Evolutionary conservation across 2,888 invertebrate species (phyloP).

Genomic region (Leptogaster cylindrica): DNA sequence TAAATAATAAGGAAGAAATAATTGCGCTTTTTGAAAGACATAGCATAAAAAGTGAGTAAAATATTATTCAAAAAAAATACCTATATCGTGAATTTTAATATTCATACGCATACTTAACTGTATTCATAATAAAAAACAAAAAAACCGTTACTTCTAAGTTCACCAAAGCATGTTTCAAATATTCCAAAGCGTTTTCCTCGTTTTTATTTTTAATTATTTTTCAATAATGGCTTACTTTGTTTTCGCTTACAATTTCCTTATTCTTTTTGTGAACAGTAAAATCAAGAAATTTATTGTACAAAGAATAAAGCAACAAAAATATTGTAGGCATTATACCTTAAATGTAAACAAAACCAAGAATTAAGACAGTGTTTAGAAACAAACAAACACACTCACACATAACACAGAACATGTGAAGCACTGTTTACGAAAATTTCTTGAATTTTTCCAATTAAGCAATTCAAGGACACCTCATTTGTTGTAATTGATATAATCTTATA

Average conservation of each 20-base stretch:
- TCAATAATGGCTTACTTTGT: background rate
- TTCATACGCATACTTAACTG: too few species aligned
- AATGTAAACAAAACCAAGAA: too few species aligned
- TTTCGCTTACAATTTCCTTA: background rate
- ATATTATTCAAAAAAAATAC: too few species aligned
- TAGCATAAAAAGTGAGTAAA: too few species aligned
- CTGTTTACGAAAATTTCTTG: constrained; percentile 5
- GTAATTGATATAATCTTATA: constrained; percentile 23
- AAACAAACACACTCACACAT: background rate
- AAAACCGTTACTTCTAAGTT: background rate
- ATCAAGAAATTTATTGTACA: background rate
- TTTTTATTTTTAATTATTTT: constrained; percentile 9
- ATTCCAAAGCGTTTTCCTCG: constrained; percentile 39
- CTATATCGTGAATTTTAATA: too few species aligned
- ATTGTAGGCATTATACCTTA: too few species aligned
- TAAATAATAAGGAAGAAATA: too few species aligned
- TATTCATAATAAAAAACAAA: constrained; percentile 5
- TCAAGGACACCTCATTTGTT: constrained; percentile 12
- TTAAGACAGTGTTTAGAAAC: too few species aligned
- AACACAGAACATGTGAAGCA: background rate
- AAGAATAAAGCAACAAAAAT: too few species aligned
- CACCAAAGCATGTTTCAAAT: constrained; percentile 44
- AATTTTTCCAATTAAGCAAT: background rate
- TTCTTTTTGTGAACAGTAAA: background rate
- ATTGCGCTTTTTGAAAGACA: too few species aligned